Evolutionary conservation across 2,888 invertebrate genomes (phyloP).

Genomic region (Orthosia gothica): DNA sequence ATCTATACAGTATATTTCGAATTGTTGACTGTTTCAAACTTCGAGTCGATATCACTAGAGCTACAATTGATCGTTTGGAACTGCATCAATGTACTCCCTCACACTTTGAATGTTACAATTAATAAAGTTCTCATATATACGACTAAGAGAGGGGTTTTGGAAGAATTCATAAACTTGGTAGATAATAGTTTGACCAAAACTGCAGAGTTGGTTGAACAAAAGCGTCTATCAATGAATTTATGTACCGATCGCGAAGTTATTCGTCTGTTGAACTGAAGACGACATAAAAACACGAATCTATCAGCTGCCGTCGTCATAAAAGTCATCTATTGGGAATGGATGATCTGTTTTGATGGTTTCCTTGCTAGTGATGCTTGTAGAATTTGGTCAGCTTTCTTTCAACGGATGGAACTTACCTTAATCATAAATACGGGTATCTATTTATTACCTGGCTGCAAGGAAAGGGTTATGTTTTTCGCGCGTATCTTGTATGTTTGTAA

Average conservation of each 20-base stretch:
- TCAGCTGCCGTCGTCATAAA: constrained; percentile 51
- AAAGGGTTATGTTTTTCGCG: no score
- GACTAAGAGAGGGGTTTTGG: background rate
- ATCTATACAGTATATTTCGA: background rate
- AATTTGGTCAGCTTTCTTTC: background rate
- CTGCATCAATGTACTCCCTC: constrained; percentile 3
- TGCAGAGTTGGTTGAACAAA: constrained; percentile 33
- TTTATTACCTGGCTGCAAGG: no score
- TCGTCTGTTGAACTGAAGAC: constrained; percentile 34
- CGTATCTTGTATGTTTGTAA: no score
- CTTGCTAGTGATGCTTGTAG: constrained; percentile 5
- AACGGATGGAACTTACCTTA: background rate
- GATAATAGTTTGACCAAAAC: constrained; percentile 36
- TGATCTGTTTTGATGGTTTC: constrained; percentile 33
- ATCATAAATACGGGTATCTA: background rate
- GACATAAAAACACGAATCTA: constrained; percentile 54
- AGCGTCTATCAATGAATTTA: constrained; percentile 53
- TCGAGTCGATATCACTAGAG: background rate
- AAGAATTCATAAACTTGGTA: constrained; percentile 11
- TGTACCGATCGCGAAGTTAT: constrained; percentile 42
- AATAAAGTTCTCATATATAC: background rate
- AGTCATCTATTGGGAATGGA: constrained; percentile 41
- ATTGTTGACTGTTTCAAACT: constrained; percentile 22
- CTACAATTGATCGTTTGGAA: constrained; percentile 4
- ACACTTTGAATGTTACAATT: background rate